Evolutionary conservation across 2,888 invertebrate genomes (phyloP).

Genomic region (Amphipyra tragopoginis): DNA sequence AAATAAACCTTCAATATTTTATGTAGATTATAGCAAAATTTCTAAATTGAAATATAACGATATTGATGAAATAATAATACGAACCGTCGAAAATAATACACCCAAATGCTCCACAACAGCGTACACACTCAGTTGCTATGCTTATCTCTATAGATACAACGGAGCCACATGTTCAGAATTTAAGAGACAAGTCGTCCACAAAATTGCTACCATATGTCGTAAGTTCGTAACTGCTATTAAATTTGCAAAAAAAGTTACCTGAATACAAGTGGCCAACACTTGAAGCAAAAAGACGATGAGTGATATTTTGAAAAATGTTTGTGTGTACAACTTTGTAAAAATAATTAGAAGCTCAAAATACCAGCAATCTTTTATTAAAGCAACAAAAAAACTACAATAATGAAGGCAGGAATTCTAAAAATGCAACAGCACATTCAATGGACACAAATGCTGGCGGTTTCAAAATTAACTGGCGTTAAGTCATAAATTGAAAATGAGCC

Average conservation of each 20-base stretch:
- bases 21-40: no score
- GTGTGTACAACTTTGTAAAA: neutral
- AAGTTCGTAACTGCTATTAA: constrained; percentile 24
- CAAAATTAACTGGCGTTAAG: constrained; percentile 61
- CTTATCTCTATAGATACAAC: constrained; percentile 27
- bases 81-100: constrained; percentile 13
- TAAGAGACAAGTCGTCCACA: constrained; percentile 67
- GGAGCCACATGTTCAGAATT: constrained; percentile 68
- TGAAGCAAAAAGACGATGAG: constrained; percentile 31
- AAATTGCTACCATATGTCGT: constrained; percentile 74
- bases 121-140: constrained; percentile 6
- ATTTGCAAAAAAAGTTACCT: constrained; percentile 65
- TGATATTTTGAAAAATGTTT: constrained; percentile 12
- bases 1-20: no score
- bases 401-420: constrained; percentile 39
- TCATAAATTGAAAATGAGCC: constrained; percentile 66
- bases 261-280: constrained; percentile 64
- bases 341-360: neutral
- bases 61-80: constrained; percentile 13
- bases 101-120: constrained; percentile 7
- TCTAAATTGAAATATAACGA: constrained; percentile 16
- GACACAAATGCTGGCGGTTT: constrained; percentile 42
- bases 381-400: constrained; percentile 12
- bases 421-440: constrained; percentile 41
- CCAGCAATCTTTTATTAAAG: constrained; percentile 8